Conservation (phyloP, 2,888 invertebrate genomes). For the Watsonalla cultraria region DNA sequence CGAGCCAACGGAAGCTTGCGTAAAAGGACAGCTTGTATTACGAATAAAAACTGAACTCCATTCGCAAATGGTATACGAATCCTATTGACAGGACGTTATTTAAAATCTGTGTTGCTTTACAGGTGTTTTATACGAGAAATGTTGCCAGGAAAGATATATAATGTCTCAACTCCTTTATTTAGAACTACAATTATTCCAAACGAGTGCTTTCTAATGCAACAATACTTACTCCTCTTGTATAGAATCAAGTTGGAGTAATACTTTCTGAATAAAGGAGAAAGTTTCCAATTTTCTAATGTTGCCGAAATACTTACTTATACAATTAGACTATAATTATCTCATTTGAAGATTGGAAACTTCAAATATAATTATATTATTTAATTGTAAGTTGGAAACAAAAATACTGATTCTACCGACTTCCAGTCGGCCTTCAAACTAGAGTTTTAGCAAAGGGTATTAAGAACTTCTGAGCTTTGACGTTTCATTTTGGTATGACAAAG, state of each 20-base stretch:
- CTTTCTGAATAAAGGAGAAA: constrained; percentile 4
- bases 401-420: background rate
- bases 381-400: no score
- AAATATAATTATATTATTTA: background rate
- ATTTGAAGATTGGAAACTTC: constrained; percentile 2
- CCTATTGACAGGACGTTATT: constrained; percentile 18
- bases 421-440: background rate
- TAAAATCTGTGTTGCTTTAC: constrained; percentile 29
- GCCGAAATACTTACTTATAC: constrained; percentile 2
- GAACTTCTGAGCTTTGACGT: no score
- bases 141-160: constrained; percentile 19
- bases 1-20: constrained; percentile 21
- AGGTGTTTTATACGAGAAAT: constrained; percentile 27
- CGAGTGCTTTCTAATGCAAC: constrained; percentile 5
- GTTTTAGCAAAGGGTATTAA: no score
- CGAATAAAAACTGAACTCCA: constrained; percentile 33
- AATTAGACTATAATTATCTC: background rate
- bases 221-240: background rate
- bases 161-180: constrained; percentile 15
- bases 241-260: background rate
- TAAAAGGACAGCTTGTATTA: constrained; percentile 6
- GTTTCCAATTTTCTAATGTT: constrained; percentile 15
- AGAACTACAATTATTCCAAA: constrained; percentile 10
- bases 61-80: constrained; percentile 32
- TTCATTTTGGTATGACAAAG: no score